Evolutionary conservation across 2,113 vertebrate genomes (phyloP), one percentile per base, ranked within the genome.

Genomic region (Acrocephalus arundinaceus): DNA sequence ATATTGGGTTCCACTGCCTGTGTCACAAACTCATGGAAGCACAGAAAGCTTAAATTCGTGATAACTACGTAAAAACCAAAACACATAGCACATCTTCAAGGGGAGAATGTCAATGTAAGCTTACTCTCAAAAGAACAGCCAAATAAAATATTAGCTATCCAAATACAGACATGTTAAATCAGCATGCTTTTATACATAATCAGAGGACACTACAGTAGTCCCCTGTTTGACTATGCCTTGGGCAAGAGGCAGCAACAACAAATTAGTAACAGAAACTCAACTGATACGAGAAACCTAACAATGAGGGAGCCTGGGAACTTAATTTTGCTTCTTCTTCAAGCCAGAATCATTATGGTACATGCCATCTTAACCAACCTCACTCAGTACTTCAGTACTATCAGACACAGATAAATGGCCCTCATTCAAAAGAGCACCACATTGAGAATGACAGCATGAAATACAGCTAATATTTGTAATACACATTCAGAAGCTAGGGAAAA

Each of bases 161-260:
- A 93, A 95, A 96, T 67, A 85, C 48, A 94, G 81, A 89, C 73
- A 78, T 28, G 17, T 81, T 89, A 96, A 72, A 95, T 78, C 87
- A 95, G 87, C 74, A 85, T 33, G 73, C 43, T 91, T 94, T 85
- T 87, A 71, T 87, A 91, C 23, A 82, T 70, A 62, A 68, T 48
- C 15, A 0, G 65, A 78, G 35, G 22, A 57, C 61, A 85, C 37
- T 27, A 59, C 65, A 59, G 35, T 51, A 93, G 68, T 59, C 39
- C 59, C 68, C 43, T 67, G 27, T 63, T 54, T 85, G 65, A 81
- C 48, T 81, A 13, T 25, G 84, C 80, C 87, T 81, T 81, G 15
- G 68, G 68, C 65, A 96, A 93, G 10, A 75, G 17, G 28, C 54
- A 87, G 54, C 24, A 93, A 68, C 21, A 94, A 95, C 62, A 90